Evolutionary conservation across 1,140 invertebrate genomes (phyloP).

Genomic region (Ectropis grisescens): DNA sequence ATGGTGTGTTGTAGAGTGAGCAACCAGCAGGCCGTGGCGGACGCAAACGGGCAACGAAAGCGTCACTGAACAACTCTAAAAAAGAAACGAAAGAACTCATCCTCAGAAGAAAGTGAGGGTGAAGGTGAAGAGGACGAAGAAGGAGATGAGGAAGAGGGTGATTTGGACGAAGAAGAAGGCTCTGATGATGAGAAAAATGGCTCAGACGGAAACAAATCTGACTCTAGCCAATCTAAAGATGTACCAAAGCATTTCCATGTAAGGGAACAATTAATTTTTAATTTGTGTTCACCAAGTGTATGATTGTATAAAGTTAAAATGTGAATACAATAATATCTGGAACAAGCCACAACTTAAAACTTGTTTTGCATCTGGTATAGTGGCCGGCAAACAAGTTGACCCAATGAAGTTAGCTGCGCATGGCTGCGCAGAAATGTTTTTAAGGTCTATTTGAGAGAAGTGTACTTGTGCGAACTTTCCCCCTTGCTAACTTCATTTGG

Average conservation of each 20-base stretch:
- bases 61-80: slow-evolving; percentile 42
- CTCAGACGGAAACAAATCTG: slow-evolving; percentile 67
- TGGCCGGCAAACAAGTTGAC: too few relatives aligned
- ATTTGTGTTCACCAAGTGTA: slow-evolving; percentile 4
- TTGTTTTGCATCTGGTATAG: too few relatives aligned
- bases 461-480: too few relatives aligned
- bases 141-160: slow-evolving; percentile 55
- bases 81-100: slow-evolving; percentile 54
- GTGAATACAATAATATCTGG: too few relatives aligned
- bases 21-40: slow-evolving; percentile 32
- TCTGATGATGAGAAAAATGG: slow-evolving; percentile 69
- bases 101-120: slow-evolving; percentile 54
- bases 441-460: too few relatives aligned
- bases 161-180: slow-evolving; percentile 61
- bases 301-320: too few relatives aligned
- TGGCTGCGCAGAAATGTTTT: too few relatives aligned
- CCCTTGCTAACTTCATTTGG: too few relatives aligned
- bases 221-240: slow-evolving; percentile 67
- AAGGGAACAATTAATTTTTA: slow-evolving; percentile 20
- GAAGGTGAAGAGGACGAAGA: slow-evolving; percentile 56
- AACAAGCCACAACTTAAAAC: too few relatives aligned
- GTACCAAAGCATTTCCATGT: slow-evolving; percentile 70
- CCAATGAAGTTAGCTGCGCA: too few relatives aligned
- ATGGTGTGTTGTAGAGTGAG: slow-evolving; percentile 47
- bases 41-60: slow-evolving; percentile 40